Percentiles rank a stretch among this genome's conserved stretches.
Conservation (phyloP, 2,888 invertebrate genomes). For the Pristionchus exspectatus region DNA sequence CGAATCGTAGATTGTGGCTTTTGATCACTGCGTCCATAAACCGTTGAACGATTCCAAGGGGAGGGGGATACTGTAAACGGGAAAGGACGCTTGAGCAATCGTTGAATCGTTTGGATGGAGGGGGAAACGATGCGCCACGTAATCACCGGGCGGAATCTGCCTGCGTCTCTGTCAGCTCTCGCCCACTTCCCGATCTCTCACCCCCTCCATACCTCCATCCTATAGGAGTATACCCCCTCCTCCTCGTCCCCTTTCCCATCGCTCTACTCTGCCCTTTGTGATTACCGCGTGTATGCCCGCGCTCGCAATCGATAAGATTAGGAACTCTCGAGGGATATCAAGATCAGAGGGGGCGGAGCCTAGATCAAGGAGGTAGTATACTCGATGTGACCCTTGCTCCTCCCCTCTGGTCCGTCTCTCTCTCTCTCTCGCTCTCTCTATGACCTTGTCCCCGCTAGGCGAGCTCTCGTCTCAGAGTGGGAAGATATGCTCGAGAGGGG, state of each 20-base stretch:
- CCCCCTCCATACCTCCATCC: not conserved
- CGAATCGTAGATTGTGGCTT: not conserved
- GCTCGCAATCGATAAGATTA: not conserved
- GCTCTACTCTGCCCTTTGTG: constrained; percentile 7
- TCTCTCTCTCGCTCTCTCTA: not conserved
- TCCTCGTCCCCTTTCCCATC: not conserved
- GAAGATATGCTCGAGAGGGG: constrained; percentile 17
- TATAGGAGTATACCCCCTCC: not conserved
- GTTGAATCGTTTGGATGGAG: constrained; percentile 18
- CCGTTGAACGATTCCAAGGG: not conserved
- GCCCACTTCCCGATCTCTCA: not conserved
- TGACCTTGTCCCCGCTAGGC: constrained; percentile 46
- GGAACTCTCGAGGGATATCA: not conserved
- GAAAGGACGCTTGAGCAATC: not conserved
- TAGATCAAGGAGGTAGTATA: not conserved
- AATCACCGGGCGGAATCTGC: not conserved
- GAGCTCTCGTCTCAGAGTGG: constrained; percentile 3
- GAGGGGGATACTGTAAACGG: not conserved
- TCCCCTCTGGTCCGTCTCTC: not conserved
- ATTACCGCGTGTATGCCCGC: not conserved
- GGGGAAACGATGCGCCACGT: constrained; percentile 26
- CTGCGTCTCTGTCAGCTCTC: not conserved
- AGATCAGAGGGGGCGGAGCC: constrained; percentile 27
- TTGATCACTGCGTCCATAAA: not conserved
- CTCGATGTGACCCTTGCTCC: not conserved